phyloP scores from a whole-genome alignment of 2,888 invertebrate genomes.

The Eupithecia subfuscata region DNA sequence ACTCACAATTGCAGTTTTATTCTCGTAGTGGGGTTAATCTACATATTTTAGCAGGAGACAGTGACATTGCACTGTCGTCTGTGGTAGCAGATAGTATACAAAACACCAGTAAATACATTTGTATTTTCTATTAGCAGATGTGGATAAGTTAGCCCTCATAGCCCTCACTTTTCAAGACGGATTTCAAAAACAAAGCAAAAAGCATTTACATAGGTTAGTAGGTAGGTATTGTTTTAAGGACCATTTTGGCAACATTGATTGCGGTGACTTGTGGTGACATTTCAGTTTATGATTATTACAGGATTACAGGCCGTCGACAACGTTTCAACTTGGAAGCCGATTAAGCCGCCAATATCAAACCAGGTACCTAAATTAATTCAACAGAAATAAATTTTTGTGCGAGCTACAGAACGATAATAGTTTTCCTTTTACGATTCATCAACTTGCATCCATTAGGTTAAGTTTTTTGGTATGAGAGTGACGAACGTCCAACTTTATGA shows the following conservation, averaged over 20 bases:
- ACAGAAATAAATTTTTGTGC: background rate
- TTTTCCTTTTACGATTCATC: background rate
- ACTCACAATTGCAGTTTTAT: conserved; percentile 55
- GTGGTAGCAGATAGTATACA: conserved; percentile 32
- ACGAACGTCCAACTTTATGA: background rate
- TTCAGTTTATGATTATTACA: background rate
- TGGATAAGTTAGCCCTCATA: background rate
- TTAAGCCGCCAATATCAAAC: background rate
- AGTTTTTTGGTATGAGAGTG: background rate
- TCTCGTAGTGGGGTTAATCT: conserved; percentile 54
- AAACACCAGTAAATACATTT: background rate
- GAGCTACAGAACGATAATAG: background rate
- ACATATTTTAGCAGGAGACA: conserved; percentile 52
- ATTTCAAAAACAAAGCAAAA: background rate
- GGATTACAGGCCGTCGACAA: background rate
- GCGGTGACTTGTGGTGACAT: too few relatives aligned
- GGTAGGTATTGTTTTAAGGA: background rate
- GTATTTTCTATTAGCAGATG: background rate
- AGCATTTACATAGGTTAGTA: background rate
- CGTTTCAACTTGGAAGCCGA: background rate
- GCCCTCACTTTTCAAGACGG: background rate
- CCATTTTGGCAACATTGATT: too few relatives aligned
- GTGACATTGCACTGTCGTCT: conserved; percentile 41
- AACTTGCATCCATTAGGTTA: too few relatives aligned
- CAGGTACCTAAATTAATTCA: background rate